A percentile compares a stretch with the other conserved stretches of the same genome.
Conservation (phyloP, 2,888 invertebrate species). For the Tetranychus truncatus region DNA sequence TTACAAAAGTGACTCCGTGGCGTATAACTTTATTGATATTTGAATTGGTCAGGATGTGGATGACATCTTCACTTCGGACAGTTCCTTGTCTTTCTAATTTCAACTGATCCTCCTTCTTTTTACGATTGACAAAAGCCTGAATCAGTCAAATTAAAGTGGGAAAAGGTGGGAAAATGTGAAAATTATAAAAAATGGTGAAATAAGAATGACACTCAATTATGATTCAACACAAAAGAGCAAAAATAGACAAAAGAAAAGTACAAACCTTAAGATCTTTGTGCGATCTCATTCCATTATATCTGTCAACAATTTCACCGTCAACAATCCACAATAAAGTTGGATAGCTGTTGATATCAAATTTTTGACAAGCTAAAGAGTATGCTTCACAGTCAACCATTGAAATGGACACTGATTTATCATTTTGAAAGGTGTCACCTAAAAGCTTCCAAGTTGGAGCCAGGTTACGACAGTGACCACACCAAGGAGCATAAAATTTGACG, state of each 20-base stretch:
- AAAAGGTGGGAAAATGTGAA: no score
- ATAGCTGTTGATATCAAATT: conserved; percentile 64
- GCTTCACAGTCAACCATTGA: conserved; percentile 69
- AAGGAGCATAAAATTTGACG: conserved; percentile 65
- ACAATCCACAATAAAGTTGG: conserved; percentile 58
- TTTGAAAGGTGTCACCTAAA: conserved; percentile 49
- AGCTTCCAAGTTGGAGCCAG: conserved; percentile 64
- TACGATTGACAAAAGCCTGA: no score
- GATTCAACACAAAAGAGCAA: no score
- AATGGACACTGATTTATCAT: conserved; percentile 49
- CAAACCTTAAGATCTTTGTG: conserved; percentile 46
- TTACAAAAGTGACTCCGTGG: conserved; percentile 59
- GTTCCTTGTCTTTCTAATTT: no score
- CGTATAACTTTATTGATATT: no score
- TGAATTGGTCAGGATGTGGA: no score
- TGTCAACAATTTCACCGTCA: conserved; percentile 40
- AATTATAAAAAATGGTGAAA: no score
- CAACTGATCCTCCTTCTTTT: no score
- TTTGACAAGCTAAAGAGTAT: conserved; percentile 51
- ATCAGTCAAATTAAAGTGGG: no score
- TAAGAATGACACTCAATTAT: no score
- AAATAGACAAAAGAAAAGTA: no score
- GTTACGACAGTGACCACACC: conserved; percentile 39
- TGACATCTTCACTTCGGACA: no score
- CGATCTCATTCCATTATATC: conserved; percentile 48